Evolutionary conservation across 2,888 invertebrate species (phyloP), one percentile per base, ranked within the genome.

Genomic region (Himalopsyche japonica): DNA sequence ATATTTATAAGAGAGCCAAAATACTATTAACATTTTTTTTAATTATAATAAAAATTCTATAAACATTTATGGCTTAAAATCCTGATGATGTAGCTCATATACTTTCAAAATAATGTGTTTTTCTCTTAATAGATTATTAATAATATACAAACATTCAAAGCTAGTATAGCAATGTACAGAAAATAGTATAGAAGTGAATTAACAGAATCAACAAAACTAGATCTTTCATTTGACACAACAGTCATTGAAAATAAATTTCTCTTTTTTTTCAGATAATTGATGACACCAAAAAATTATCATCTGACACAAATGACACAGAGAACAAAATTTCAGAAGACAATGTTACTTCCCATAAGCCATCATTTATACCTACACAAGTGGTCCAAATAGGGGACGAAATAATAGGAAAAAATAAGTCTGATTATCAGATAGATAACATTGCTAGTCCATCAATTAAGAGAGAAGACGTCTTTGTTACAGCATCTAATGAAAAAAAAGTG

Each of bases 301-400:
- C 24, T n/a, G 81, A 84, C n/a, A 76, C 57, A 37, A 76, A 79
- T 15, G 84, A 87, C 10, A 81, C 37, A 27, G 80, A 85, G 27
- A 84, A 86, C 20, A 83, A 85, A 80, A 84, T 81, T 15, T 27
- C 48, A 18, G 83, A 86, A 27, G 85, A 86, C 76, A 47, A 34
- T 82, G 81, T 37, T 64, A 81, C 79, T 24, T 27, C 80, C n/a
- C 87, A 87, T 37, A 86, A 87, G 34, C 87, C 88, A 0, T 88
- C 89, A 78, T 90, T 90, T 86, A 88, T 89, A 10, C 90, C 90
- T 34, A 91, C 91, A 0, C 89, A 90, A 85, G 90, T 91, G 0
- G 89, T 91, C 0, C 89, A 88, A 86, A 89, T 91, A 24, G 91
- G 91, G 20, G 89, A 89, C 82, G 90, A 91, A 87, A 89, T 89